phyloP scores from a whole-genome alignment of 2,888 invertebrate species.

The Bombylius major region DNA sequence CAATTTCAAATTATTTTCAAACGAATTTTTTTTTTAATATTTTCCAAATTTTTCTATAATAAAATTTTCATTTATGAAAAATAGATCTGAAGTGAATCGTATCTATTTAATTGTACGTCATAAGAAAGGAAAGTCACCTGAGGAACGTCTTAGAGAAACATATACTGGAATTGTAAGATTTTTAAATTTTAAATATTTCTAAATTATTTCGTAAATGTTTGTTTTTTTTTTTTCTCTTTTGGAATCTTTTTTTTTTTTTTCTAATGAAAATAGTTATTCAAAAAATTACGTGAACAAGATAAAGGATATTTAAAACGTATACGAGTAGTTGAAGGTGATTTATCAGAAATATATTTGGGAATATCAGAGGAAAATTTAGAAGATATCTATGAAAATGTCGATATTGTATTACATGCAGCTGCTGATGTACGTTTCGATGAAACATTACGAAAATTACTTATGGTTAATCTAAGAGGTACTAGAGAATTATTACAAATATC shows the following conservation, averaged over 20 bases:
- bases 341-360: conserved; percentile 15
- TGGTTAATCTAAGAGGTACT: conserved; percentile 20
- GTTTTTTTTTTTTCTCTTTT: too few relatives aligned
- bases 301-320: conserved; percentile 11
- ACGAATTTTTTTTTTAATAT: background rate
- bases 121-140: conserved; percentile 14
- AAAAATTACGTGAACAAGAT: background rate
- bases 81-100: conserved; percentile 16
- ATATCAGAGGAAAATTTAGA: conserved; percentile 14
- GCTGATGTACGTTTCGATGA: conserved; percentile 22
- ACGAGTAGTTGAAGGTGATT: conserved; percentile 20
- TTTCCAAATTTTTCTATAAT: background rate
- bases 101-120: conserved; percentile 16
- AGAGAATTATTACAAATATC: conserved; percentile 18
- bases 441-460: conserved; percentile 15
- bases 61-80: too few relatives aligned
- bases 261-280: background rate
- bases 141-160: conserved; percentile 14
- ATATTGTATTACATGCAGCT: conserved; percentile 21
- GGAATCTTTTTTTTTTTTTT: too few relatives aligned
- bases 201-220: too few relatives aligned
- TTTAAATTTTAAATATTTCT: too few relatives aligned
- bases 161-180: conserved; percentile 13
- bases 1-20: background rate
- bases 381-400: conserved; percentile 16